Evolutionary conservation across 2,797 vertebrate species (phyloP).

Genomic region (Microctenopoma lineatum): DNA sequence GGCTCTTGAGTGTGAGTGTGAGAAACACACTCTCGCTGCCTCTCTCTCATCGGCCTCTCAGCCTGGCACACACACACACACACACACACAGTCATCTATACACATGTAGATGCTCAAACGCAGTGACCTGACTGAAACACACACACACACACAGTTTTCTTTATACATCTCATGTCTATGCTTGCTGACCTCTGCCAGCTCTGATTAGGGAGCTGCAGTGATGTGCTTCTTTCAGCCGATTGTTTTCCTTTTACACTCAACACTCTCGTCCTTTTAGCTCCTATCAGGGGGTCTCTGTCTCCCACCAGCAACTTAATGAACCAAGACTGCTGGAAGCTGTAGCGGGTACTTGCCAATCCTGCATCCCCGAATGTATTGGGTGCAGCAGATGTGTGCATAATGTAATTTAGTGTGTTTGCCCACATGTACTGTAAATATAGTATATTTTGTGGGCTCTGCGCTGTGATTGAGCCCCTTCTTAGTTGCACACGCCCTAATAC

Average conservation of each 20-base stretch:
- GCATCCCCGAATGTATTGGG: constrained; percentile 32
- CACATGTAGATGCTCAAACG: constrained; percentile 37
- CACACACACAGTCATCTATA: constrained; percentile 22
- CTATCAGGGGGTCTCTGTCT: constrained; percentile 88
- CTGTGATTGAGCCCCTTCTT: constrained; percentile 29
- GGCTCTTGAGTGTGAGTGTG: constrained; percentile 90
- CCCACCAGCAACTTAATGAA: constrained; percentile 79
- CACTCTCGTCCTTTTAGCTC: constrained; percentile 88
- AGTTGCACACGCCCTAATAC: constrained; percentile 28
- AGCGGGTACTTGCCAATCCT: constrained; percentile 52
- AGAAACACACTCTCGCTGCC: constrained; percentile 91
- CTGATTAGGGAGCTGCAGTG: constrained; percentile 95
- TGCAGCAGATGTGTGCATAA: constrained; percentile 32
- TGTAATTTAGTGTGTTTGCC: constrained; percentile 50
- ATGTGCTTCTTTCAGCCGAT: constrained; percentile 92
- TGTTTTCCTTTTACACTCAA: constrained; percentile 90
- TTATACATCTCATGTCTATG: constrained; percentile 75
- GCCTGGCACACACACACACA: constrained; percentile 45
- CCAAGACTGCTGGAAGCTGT: constrained; percentile 68
- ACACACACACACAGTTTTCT: constrained; percentile 52
- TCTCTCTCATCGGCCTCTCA: constrained; percentile 80
- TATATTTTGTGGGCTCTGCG: constrained; percentile 12
- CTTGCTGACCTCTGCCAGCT: constrained; percentile 91
- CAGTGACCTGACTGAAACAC: constrained; percentile 9
- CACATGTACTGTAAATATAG: constrained; percentile 38